These are phyloP conservation scores for Saiga tatarica DNA, from an alignment of 2,113 vertebrate species.

Conservation along the genomic window DNA sequence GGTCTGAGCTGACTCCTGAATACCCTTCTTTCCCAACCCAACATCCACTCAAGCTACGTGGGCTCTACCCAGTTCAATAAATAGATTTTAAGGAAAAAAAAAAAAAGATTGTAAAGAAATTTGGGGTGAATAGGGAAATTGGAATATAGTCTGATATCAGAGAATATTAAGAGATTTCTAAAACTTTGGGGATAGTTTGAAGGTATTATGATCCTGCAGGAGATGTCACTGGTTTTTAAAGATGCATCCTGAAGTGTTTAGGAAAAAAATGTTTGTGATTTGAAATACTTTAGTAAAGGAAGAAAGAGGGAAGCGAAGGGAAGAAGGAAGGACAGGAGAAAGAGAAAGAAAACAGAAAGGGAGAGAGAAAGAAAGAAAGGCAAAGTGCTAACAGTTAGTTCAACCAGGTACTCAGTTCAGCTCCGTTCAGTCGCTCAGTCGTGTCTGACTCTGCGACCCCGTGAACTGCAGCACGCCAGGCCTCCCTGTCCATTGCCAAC, in stretches of 20 bases:
- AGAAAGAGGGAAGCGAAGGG: accelerated
- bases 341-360: not conserved
- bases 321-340: not conserved
- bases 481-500: too few species aligned
- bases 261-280: not conserved
- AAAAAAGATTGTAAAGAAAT: not conserved
- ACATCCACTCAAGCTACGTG: not conserved
- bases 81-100: not conserved
- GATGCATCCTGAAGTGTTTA: not conserved
- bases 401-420: too few species aligned
- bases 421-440: too few species aligned
- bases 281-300: not conserved
- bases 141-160: not conserved
- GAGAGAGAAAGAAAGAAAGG: not conserved
- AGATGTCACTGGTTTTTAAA: not conserved
- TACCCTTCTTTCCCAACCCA: not conserved
- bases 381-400: not conserved
- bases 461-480: accelerated
- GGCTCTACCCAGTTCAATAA: not conserved
- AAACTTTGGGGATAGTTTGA: not conserved
- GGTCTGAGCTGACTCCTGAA: not conserved
- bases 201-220: too few species aligned
- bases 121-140: not conserved
- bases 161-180: not conserved
- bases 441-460: too few species aligned